A percentile compares a stretch with the other conserved stretches of the same genome.
These are phyloP conservation scores for Drosophila anomelani DNA, from an alignment of 2,888 invertebrate species.

Conservation along the genomic window DNA sequence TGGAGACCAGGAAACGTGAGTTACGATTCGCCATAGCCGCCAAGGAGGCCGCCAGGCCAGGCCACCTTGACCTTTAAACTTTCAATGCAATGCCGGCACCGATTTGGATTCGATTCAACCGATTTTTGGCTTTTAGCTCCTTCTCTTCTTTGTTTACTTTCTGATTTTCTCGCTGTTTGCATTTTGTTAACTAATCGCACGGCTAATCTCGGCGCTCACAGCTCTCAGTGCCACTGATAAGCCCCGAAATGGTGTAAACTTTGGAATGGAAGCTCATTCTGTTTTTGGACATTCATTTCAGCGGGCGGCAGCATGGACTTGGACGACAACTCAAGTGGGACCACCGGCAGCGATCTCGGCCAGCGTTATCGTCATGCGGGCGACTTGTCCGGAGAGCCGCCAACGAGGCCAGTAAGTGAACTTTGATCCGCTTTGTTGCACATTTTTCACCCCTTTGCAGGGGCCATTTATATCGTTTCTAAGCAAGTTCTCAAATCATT, in stretches of 20 bases:
- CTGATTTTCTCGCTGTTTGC: constrained; percentile 22
- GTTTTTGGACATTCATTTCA: constrained; percentile 40
- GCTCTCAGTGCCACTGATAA: constrained; percentile 38
- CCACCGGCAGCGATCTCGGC: constrained; percentile 43
- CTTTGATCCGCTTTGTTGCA: constrained; percentile 46
- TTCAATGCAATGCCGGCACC: constrained; percentile 23
- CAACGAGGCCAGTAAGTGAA: constrained; percentile 77
- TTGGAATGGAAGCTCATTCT: constrained; percentile 57
- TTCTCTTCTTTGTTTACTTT: constrained; percentile 43
- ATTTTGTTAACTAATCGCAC: constrained; percentile 52
- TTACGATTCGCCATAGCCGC: constrained; percentile 14
- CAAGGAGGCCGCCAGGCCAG: constrained; percentile 17
- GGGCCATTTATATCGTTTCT: not conserved
- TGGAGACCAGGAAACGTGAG: constrained; percentile 31
- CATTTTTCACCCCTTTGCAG: not conserved
- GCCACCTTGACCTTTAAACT: constrained; percentile 61
- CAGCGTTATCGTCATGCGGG: constrained; percentile 81
- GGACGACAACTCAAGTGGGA: constrained; percentile 35
- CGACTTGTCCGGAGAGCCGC: constrained; percentile 80
- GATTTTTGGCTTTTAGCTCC: constrained; percentile 7
- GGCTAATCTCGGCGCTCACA: constrained; percentile 30
- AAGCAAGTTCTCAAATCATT: not conserved
- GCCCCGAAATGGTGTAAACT: constrained; percentile 57
- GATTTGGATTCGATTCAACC: constrained; percentile 10
- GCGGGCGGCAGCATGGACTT: constrained; percentile 50